phyloP scores from a whole-genome alignment of 2,888 invertebrate species.

The Limnephilus rhombicus region DNA sequence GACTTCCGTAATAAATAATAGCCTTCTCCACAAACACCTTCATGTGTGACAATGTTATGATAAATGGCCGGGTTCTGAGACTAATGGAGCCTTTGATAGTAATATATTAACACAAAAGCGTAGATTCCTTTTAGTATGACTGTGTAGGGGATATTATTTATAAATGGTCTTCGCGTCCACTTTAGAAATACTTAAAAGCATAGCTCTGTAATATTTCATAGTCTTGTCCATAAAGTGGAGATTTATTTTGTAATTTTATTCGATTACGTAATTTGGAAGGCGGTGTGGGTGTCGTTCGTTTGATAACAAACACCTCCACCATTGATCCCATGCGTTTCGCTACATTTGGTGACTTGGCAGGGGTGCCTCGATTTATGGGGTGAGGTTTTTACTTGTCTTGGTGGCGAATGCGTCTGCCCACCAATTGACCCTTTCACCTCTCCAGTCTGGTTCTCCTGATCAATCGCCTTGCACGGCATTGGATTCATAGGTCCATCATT shows the following conservation, averaged over 20 bases:
- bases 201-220: background rate
- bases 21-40: background rate
- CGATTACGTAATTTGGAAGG: too few species aligned
- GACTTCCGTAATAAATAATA: background rate
- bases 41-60: background rate
- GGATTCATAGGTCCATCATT: too few species aligned
- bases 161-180: background rate
- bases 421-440: too few species aligned
- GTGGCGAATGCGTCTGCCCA: too few species aligned
- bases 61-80: background rate
- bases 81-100: background rate
- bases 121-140: background rate
- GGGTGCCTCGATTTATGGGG: too few species aligned
- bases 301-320: too few species aligned
- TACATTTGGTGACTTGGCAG: too few species aligned
- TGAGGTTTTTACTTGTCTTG: too few species aligned
- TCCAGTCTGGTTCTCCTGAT: too few species aligned
- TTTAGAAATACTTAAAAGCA: background rate
- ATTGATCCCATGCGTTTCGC: too few species aligned
- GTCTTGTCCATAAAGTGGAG: background rate
- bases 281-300: too few species aligned
- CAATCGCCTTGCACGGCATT: too few species aligned
- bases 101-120: background rate
- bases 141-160: background rate
- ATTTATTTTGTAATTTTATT: background rate